Evolutionary conservation across 2,113 vertebrate species (phyloP).

Genomic region (Pteruthius melanotis): DNA sequence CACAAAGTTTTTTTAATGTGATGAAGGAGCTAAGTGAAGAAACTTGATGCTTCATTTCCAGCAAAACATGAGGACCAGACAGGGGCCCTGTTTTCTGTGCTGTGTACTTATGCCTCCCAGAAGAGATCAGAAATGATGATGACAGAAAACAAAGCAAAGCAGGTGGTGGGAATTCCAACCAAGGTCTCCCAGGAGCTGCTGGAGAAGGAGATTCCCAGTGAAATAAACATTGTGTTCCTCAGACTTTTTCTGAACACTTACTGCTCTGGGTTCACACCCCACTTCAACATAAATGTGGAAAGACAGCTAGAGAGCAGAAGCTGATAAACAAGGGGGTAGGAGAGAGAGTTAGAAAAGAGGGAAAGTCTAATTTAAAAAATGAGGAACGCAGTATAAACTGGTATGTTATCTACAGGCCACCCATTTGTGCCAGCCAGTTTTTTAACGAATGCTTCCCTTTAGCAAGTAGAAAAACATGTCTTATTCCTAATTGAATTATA

Average conservation of each 20-base stretch:
- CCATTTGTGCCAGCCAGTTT: conserved; percentile 30
- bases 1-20: background rate
- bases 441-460: conserved; percentile 32
- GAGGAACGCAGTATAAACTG: background rate
- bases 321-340: background rate
- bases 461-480: conserved; percentile 28
- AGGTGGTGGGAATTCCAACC: background rate
- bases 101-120: background rate
- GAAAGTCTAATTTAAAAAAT: background rate
- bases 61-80: background rate
- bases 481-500: conserved; percentile 56
- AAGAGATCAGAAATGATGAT: background rate
- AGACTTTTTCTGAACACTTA: background rate
- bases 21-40: background rate
- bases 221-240: background rate
- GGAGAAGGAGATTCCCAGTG: rapidly evolving
- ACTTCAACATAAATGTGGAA: background rate
- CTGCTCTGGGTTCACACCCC: background rate
- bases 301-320: background rate
- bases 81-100: background rate
- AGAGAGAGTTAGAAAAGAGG: background rate
- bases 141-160: background rate
- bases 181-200: background rate
- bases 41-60: background rate
- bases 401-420: conserved; percentile 7